These are phyloP conservation scores for Galagoides demidoff DNA, from an alignment of 2,797 vertebrate genomes.

Conservation along the genomic window DNA sequence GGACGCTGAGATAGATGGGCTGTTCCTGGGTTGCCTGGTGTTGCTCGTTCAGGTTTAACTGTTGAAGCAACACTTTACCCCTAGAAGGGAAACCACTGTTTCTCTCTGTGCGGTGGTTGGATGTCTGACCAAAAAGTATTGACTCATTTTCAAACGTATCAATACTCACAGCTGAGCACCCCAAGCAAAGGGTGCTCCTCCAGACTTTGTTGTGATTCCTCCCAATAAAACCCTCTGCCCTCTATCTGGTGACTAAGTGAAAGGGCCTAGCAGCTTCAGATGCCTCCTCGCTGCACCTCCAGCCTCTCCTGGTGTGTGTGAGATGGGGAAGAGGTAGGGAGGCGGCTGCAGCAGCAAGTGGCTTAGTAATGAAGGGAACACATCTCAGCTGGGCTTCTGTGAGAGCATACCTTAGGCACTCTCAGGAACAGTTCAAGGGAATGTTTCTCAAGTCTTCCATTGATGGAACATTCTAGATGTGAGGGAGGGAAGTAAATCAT, in stretches of 20 bases:
- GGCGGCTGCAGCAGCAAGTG: not conserved
- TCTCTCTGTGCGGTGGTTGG: not conserved
- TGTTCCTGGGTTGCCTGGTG: constrained; percentile 52
- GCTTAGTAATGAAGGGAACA: not conserved
- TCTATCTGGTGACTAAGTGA: not conserved
- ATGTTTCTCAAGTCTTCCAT: not conserved
- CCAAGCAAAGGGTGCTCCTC: not conserved
- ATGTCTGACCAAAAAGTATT: not conserved
- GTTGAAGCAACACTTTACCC: constrained; percentile 42
- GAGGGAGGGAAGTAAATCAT: not conserved
- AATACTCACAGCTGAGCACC: not conserved
- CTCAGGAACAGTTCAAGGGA: not conserved
- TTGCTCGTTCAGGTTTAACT: constrained; percentile 63
- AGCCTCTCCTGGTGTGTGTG: not conserved
- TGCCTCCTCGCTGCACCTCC: not conserved
- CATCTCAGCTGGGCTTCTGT: not conserved
- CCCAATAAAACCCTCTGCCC: not conserved
- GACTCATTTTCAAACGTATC: not conserved
- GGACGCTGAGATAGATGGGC: constrained; percentile 50
- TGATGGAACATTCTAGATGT: not conserved
- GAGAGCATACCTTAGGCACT: not conserved
- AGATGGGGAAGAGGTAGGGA: rapidly evolving
- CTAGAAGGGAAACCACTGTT: constrained; percentile 14
- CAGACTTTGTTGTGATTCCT: not conserved
- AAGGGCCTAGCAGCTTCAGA: not conserved